These are phyloP conservation scores for Hoplodrina blanda DNA, from an alignment of 2,888 invertebrate genomes.

Conservation along the genomic window DNA sequence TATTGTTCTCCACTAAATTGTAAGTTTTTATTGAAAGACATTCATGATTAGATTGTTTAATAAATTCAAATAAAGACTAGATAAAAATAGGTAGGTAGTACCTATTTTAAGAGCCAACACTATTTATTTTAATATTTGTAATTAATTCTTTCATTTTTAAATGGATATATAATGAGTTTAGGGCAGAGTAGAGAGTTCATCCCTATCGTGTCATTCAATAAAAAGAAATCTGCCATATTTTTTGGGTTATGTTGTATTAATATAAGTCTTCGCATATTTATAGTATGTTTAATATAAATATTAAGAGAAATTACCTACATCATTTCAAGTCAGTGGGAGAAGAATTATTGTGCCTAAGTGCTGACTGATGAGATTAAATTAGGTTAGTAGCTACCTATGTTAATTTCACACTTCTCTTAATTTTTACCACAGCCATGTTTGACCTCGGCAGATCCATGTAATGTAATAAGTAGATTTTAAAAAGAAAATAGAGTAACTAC, in stretches of 20 bases:
- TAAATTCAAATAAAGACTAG: too few relatives aligned
- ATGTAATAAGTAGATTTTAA: neutral
- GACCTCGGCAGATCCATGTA: slow-evolving; percentile 1
- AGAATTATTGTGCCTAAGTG: neutral
- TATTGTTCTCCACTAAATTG: neutral
- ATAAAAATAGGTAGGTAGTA: neutral
- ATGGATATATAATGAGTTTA: neutral
- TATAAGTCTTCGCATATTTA: too few relatives aligned
- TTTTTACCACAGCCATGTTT: slow-evolving; percentile 1
- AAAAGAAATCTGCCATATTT: too few relatives aligned
- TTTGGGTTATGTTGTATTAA: too few relatives aligned
- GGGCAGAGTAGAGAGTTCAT: neutral
- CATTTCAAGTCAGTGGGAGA: neutral
- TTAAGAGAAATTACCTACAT: neutral
- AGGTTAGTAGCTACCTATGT: neutral
- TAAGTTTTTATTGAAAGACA: neutral
- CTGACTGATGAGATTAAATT: neutral
- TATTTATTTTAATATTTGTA: neutral
- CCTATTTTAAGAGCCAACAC: neutral
- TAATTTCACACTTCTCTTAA: neutral
- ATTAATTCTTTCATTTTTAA: neutral
- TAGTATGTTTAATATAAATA: too few relatives aligned
- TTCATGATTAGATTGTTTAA: neutral
- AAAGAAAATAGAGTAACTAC: neutral
- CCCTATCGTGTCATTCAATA: too few relatives aligned